These are phyloP conservation scores for Eupithecia abbreviata DNA, from an alignment of 2,888 invertebrate species.

Conservation along the genomic window DNA sequence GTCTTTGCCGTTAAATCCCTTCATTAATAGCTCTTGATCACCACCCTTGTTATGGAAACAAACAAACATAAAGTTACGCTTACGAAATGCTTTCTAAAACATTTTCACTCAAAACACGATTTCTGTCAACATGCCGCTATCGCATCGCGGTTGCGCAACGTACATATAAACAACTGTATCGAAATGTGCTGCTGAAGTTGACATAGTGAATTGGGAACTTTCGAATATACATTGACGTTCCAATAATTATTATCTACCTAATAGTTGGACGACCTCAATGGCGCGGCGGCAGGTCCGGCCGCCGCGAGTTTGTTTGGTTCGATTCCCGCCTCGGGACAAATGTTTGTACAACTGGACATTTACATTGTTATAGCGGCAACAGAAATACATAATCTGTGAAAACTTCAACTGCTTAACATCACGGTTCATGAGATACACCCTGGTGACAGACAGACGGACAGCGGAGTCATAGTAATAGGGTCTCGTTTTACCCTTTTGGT, in stretches of 20 bases:
- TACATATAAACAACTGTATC: conserved; percentile 34
- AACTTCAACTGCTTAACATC: no score
- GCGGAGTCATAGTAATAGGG: no score
- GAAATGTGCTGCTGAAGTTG: conserved; percentile 12
- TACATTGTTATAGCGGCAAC: no score
- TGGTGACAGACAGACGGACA: no score
- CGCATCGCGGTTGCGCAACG: conserved; percentile 35
- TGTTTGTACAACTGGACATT: no score
- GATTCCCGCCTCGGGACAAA: no score
- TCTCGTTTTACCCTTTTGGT: no score
- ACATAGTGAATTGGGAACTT: conserved; percentile 1
- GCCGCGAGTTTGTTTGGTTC: no score
- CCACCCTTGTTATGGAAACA: not conserved
- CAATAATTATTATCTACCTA: not conserved
- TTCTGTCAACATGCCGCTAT: conserved; percentile 31
- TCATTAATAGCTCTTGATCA: not conserved
- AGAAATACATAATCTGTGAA: no score
- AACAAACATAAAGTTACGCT: conserved; percentile 22
- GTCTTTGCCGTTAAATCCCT: not conserved
- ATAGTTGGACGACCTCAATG: no score
- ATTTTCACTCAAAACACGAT: conserved; percentile 39
- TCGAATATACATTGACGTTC: not conserved
- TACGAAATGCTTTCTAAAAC: conserved; percentile 38
- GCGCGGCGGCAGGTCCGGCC: no score
- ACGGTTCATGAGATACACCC: no score